Evolutionary conservation across 2,888 invertebrate genomes (phyloP), one percentile per base, ranked within the genome.

Genomic region (Pseudanteris insignis): DNA sequence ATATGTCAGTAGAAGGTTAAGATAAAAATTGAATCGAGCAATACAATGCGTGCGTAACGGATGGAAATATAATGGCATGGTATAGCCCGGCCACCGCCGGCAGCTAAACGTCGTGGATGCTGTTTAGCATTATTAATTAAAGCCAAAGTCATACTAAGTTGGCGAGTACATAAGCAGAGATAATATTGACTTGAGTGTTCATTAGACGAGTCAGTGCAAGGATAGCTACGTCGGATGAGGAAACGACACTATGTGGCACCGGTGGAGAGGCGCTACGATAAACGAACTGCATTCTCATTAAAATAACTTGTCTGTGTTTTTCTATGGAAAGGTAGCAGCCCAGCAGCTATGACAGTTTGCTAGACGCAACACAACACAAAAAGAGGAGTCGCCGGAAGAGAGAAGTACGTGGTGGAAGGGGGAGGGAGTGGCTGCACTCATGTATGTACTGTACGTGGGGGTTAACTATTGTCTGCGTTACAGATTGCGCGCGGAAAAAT

Each of bases 71-170:
- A n/a, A n/a, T n/a, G n/a, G n/a, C n/a, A n/a, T n/a, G n/a, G n/a
- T n/a, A n/a, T n/a, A 61, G 61, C 48, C 54, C 51, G 33, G 51
- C 46, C 33, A 62, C 55, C 55, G 55, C 62, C 62, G 29, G 46
- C 50, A 50, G 57, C 55, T 40, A 48, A 57, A 55, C 36, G 46
- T 53, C 50, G 55, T 51, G 59, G 43, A 59, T 57, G 58, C 73
- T 70, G 73, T 76, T 79, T 76, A 76, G 73, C 73, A 74, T 79
- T 79, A 79, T 78, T 78, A 79, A 79, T 79, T 76, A 78, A 76
- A 73, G 68, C 73, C 72, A 73, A 77, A 78, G 78, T 75, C 73
- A 68, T 72, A 74, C 75, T 75, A 76, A 77, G 77, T 78, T 78
- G 73, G 70, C 72, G 70, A 73, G 76, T 77, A 77, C 75, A 75